Evolutionary conservation across 2,797 vertebrate genomes (phyloP).

Genomic region (Nasua narica): DNA sequence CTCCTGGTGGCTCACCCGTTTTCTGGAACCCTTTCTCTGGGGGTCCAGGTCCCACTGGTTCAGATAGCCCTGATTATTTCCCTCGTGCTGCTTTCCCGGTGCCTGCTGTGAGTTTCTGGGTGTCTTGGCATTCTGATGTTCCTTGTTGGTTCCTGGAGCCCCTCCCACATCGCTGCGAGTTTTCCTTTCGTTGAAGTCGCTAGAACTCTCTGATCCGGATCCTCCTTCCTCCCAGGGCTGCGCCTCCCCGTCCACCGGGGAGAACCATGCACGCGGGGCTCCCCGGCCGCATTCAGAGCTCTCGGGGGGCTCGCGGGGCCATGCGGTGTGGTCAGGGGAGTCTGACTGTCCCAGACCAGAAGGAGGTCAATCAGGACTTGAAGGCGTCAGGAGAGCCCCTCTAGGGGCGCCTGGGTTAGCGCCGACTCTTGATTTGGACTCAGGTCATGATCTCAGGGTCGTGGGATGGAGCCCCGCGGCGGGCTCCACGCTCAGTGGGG

Average conservation of each 20-base stretch:
- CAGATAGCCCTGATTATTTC: not conserved
- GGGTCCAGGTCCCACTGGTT: not conserved
- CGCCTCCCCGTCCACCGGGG: not conserved
- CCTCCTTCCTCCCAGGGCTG: not conserved
- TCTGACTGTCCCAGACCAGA: not conserved
- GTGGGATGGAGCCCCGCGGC: not conserved
- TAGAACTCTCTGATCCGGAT: not conserved
- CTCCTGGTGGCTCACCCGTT: not conserved
- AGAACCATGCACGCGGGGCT: not conserved
- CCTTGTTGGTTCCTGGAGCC: not conserved
- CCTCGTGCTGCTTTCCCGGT: not conserved
- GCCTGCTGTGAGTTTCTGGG: not conserved
- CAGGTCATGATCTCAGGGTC: not conserved
- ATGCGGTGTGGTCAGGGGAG: not conserved
- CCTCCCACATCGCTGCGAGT: not conserved
- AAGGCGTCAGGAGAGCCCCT: not conserved
- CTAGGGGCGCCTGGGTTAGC: not conserved
- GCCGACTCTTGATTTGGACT: not conserved
- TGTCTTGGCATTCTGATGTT: not conserved
- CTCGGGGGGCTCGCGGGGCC: not conserved
- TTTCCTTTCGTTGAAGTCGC: not conserved
- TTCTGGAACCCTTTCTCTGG: not conserved
- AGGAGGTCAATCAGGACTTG: not conserved
- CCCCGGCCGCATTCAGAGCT: not conserved
- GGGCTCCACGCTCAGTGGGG: fast-evolving